Evolutionary conservation across 2,113 vertebrate genomes (phyloP), one percentile per base, ranked within the genome.

Genomic region (Eclectus roratus): DNA sequence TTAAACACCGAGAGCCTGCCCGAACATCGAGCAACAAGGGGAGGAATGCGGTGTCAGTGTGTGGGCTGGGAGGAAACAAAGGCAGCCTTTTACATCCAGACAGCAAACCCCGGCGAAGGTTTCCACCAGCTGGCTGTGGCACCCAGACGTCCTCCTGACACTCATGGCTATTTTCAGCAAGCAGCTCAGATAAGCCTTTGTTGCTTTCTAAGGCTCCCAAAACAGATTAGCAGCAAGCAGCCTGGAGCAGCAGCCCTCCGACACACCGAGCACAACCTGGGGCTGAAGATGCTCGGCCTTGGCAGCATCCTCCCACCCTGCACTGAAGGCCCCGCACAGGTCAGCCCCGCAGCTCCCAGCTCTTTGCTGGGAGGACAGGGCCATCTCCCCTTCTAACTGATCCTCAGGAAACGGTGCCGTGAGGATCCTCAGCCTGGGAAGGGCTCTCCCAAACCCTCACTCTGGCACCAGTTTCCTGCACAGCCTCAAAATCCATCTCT

Each of bases 131-230:
- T 93, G 88, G 93, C 83, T 89, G 91, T 58, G 74, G 73, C 89
- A 65, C 63, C 65, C 35, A 86, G 91, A 81, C 73, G 83, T 85
- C 91, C 85, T 94, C 95, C 63, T 47, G 49, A 84, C 66, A 25
- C 88, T 72, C 88, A n/a, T 53, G 91, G 93, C 96, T 95, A 94
- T 96, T 96, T 96, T 91, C 93, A 88, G 96, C 86, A 7, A 66
- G 87, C 7, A 3, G 86, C 94, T 95, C 95, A 89, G 95, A 96
- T 95, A 97, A 96, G 95, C 93, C 85, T 96, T 96, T 94, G 96
- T 94, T 95, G 94, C 93, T 93, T 90, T 94, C 94, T 95, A 95
- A 96, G 95, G 94, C 91, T 23, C 90, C 78, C 93, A 86, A 94
- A 96, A 88, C 91, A 97, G 95, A 97, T 97, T 95, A 95, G 94